Evolutionary conservation across 2,888 invertebrate genomes (phyloP).

Genomic region (Sepiola atlantica): DNA sequence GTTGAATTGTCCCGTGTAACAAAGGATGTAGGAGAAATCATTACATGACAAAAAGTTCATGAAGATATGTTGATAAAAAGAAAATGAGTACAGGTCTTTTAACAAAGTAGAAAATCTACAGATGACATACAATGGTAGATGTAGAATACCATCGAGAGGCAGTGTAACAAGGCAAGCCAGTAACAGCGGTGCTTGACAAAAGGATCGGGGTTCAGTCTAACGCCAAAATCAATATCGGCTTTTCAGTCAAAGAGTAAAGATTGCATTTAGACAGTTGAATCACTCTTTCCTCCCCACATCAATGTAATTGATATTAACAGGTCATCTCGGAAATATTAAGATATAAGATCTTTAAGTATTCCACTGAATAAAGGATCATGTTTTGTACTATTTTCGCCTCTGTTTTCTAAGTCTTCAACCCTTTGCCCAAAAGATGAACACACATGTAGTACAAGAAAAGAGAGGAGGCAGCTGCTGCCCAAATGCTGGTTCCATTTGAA

Average conservation of each 20-base stretch:
- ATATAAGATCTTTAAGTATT: not conserved
- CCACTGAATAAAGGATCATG: not conserved
- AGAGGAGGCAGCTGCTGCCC: not conserved
- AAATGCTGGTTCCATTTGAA: not conserved
- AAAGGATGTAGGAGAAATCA: not conserved
- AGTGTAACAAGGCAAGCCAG: conserved; percentile 32
- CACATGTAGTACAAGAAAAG: not conserved
- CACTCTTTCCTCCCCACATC: not conserved
- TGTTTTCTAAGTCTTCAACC: not conserved
- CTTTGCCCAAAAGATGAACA: not conserved
- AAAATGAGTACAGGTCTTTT: not conserved
- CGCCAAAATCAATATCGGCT: not conserved
- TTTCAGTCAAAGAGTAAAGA: not conserved
- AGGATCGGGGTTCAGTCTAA: not conserved
- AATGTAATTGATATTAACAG: not conserved
- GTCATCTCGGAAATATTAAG: not conserved
- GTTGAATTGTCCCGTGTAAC: not conserved
- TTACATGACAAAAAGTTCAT: not conserved
- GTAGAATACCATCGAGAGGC: not conserved
- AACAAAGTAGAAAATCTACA: conserved; percentile 8
- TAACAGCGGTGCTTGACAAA: not conserved
- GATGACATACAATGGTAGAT: not conserved
- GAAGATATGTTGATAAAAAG: conserved; percentile 15
- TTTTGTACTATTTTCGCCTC: not conserved
- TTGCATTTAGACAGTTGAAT: not conserved